A percentile compares a stretch with the other conserved stretches of the same genome.
These are phyloP conservation scores for Diuraphis noxia DNA, from an alignment of 1,140 invertebrate species.

Conservation along the genomic window DNA sequence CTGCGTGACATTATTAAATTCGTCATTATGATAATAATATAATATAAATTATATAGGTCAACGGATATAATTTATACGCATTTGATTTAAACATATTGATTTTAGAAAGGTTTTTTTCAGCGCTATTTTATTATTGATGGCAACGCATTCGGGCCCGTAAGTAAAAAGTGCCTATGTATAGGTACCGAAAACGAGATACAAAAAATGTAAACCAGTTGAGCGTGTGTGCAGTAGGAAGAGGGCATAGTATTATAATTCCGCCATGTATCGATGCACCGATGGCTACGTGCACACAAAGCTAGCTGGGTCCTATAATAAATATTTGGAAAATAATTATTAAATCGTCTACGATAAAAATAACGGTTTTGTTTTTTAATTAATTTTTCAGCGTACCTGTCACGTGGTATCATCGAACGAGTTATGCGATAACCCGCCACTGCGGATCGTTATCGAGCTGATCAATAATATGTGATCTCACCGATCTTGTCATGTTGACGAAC, in stretches of 20 bases:
- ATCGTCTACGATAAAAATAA: too few species aligned
- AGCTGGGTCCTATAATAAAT: too few species aligned
- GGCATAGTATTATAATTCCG: neutral
- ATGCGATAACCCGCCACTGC: neutral
- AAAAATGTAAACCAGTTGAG: neutral
- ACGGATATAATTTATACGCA: neutral
- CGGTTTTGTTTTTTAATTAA: too few species aligned
- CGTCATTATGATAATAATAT: neutral
- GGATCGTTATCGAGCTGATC: neutral
- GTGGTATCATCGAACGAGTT: neutral
- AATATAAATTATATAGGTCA: neutral
- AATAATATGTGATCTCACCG: neutral
- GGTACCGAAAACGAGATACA: neutral
- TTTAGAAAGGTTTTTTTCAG: conserved; percentile 1
- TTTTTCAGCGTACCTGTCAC: neutral
- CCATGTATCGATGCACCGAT: neutral
- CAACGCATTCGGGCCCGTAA: neutral
- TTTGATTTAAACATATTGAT: neutral
- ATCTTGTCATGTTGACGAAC: neutral
- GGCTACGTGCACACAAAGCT: neutral
- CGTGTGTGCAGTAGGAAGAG: too few species aligned
- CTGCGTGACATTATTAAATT: neutral
- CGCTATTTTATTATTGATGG: too few species aligned
- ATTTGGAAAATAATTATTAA: too few species aligned
- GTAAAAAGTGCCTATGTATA: neutral